A percentile compares a stretch with the other conserved stretches of the same genome.
Conservation (phyloP, 2,797 vertebrate genomes). For the Spheniscus humboldti region DNA sequence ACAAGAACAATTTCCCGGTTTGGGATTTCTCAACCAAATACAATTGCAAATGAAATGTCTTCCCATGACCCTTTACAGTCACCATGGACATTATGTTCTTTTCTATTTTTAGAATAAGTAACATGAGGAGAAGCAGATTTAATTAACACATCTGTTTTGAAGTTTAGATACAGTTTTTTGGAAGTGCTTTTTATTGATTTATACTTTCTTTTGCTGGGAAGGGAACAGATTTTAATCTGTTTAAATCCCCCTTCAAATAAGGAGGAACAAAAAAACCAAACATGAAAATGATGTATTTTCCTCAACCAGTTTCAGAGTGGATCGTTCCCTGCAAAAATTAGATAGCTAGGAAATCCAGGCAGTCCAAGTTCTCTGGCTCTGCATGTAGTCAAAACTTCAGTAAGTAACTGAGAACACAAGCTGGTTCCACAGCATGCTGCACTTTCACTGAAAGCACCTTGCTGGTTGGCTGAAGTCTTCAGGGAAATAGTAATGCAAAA, state of each 20-base stretch:
- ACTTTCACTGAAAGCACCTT: neutral
- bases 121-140: neutral
- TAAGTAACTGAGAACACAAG: neutral
- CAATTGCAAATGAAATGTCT: neutral
- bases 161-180: neutral
- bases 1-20: slow-evolving; percentile 41
- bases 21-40: slow-evolving; percentile 35
- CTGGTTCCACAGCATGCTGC: neutral
- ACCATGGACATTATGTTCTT: slow-evolving; percentile 19
- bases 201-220: neutral
- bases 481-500: neutral
- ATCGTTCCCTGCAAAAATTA: neutral
- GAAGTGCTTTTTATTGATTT: neutral
- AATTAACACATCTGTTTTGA: slow-evolving; percentile 15
- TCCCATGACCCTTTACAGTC: slow-evolving; percentile 26
- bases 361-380: neutral
- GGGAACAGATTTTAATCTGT: neutral
- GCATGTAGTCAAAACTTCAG: neutral
- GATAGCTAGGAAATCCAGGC: neutral
- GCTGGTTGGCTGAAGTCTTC: neutral
- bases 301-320: neutral
- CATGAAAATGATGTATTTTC: neutral
- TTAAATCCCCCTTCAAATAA: neutral
- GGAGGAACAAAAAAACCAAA: neutral
- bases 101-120: slow-evolving; percentile 23